Evolutionary conservation across 2,113 vertebrate species (phyloP).

Genomic region (Bubo blakistoni): DNA sequence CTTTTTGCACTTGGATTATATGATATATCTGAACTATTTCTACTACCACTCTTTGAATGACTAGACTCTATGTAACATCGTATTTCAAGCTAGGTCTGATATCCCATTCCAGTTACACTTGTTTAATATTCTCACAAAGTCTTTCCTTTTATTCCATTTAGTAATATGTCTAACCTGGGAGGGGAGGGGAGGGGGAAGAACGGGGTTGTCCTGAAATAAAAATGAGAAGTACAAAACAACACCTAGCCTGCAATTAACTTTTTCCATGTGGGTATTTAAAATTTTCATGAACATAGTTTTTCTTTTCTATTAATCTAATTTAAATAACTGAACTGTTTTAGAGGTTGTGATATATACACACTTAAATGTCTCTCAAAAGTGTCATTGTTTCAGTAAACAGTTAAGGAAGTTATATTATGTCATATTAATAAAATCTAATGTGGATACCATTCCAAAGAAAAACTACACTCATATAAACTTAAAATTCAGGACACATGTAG

Average conservation of each 20-base stretch:
- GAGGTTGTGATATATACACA: background rate
- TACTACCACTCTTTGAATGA: background rate
- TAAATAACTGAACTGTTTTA: background rate
- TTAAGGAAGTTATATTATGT: background rate
- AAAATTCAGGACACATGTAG: background rate
- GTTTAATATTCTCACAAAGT: background rate
- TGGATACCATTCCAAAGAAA: background rate
- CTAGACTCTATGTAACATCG: background rate
- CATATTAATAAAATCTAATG: background rate
- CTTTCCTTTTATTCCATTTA: background rate
- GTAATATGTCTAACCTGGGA: background rate
- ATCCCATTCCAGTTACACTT: background rate
- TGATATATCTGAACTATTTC: background rate
- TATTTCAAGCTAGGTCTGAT: background rate
- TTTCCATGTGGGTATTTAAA: background rate
- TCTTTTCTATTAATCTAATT: background rate
- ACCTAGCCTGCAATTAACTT: background rate
- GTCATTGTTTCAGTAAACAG: background rate
- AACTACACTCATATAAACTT: background rate
- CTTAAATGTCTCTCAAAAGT: background rate
- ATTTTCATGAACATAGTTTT: background rate
- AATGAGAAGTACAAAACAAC: background rate
- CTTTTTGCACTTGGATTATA: background rate
- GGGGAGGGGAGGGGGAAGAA: rapidly evolving
- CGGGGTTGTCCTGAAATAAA: background rate